These are phyloP conservation scores for Seriola aureovittata DNA, from an alignment of 2,113 vertebrate species.

Conservation along the genomic window DNA sequence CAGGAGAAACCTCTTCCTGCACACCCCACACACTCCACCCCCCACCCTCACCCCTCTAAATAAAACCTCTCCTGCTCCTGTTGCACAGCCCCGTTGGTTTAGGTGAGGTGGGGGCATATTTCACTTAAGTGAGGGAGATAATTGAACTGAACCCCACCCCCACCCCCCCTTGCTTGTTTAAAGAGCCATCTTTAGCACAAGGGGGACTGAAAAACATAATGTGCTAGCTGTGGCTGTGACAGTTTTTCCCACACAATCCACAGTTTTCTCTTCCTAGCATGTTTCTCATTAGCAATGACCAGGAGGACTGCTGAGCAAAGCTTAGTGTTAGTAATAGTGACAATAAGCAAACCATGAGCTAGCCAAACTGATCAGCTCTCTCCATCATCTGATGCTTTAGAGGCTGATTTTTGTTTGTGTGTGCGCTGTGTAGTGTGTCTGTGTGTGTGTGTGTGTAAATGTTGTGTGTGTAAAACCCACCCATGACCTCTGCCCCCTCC, in stretches of 20 bases:
- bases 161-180: conserved; percentile 4
- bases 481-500: conserved; percentile 1
- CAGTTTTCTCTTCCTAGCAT: conserved; percentile 30
- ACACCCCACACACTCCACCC: neutral
- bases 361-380: neutral
- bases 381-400: neutral
- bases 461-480: neutral
- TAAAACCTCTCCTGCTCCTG: conserved; percentile 12
- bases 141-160: conserved; percentile 51
- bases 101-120: conserved; percentile 8
- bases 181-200: conserved; percentile 61
- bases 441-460: too few relatives aligned
- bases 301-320: conserved; percentile 48
- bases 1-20: conserved; percentile 29
- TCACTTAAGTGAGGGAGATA: conserved; percentile 60
- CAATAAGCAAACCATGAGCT: conserved; percentile 8
- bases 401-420: neutral
- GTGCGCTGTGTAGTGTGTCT: neutral
- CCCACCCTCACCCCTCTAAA: neutral
- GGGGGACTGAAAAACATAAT: conserved; percentile 55
- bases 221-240: conserved; percentile 51
- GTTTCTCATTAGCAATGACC: conserved; percentile 64
- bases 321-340: conserved; percentile 29
- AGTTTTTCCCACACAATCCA: conserved; percentile 53
- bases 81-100: conserved; percentile 24